These are phyloP conservation scores for Heteromormyrus szaboi DNA, from an alignment of 2,797 vertebrate species.

Conservation along the genomic window DNA sequence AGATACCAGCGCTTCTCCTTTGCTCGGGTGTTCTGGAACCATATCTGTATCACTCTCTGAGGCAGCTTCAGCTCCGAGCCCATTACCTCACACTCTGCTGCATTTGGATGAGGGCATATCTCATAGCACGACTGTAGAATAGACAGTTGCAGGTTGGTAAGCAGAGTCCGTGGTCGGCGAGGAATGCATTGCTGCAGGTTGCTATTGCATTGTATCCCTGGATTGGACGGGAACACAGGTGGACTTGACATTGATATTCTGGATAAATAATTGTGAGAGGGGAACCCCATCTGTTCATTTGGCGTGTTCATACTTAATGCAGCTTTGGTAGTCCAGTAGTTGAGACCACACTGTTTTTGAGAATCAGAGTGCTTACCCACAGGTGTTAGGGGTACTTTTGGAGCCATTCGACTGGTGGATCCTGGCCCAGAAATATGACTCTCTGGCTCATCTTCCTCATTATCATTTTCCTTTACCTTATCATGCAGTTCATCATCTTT, in stretches of 20 bases:
- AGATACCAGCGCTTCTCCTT: slow-evolving; percentile 85
- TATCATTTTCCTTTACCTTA: slow-evolving; percentile 51
- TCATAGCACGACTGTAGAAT: slow-evolving; percentile 88
- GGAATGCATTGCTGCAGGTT: slow-evolving; percentile 67
- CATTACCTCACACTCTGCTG: slow-evolving; percentile 81
- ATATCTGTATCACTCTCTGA: slow-evolving; percentile 88
- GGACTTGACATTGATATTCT: slow-evolving; percentile 54
- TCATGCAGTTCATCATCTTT: slow-evolving; percentile 54
- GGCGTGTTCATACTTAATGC: slow-evolving; percentile 72
- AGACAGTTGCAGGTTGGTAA: slow-evolving; percentile 82
- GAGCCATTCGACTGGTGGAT: slow-evolving; percentile 59
- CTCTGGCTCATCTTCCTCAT: slow-evolving; percentile 51
- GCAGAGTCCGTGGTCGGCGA: slow-evolving; percentile 81
- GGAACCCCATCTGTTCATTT: slow-evolving; percentile 76
- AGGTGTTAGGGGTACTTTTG: slow-evolving; percentile 58
- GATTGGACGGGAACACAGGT: slow-evolving; percentile 32
- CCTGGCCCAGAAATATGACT: slow-evolving; percentile 45
- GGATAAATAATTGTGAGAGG: slow-evolving; percentile 51
- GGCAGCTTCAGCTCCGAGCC: slow-evolving; percentile 81
- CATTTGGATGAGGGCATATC: slow-evolving; percentile 84
- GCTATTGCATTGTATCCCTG: slow-evolving; percentile 37
- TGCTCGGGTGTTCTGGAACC: slow-evolving; percentile 91
- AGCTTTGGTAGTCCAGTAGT: slow-evolving; percentile 64
- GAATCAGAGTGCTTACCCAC: slow-evolving; percentile 52
- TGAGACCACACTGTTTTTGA: slow-evolving; percentile 68